These are phyloP conservation scores for Hirudinaria manillensis DNA, from an alignment of 2,888 invertebrate genomes.

Conservation along the genomic window DNA sequence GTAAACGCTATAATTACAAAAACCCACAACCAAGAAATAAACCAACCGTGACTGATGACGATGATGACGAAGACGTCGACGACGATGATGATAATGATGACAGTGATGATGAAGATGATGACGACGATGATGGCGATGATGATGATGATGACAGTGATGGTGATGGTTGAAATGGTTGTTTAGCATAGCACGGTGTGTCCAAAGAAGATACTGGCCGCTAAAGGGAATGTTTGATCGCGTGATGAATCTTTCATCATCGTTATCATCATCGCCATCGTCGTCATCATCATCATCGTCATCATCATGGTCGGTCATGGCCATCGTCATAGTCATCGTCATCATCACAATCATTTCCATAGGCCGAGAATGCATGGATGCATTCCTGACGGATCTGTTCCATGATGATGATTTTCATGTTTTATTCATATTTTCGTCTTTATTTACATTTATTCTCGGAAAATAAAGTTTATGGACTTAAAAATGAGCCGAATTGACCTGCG, in stretches of 20 bases:
- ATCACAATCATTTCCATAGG: conserved; percentile 23
- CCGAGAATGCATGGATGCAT: not conserved
- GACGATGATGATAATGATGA: conserved; percentile 30
- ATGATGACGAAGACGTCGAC: conserved; percentile 20
- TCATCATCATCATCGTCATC: conserved; percentile 33
- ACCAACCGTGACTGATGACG: too few species aligned
- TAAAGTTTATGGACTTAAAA: not conserved
- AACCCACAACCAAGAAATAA: too few species aligned
- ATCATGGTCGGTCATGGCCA: conserved; percentile 1
- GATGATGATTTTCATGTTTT: too few species aligned
- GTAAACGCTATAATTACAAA: too few species aligned
- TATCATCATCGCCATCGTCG: conserved; percentile 32
- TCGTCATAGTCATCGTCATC: conserved; percentile 27
- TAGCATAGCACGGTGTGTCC: too few species aligned
- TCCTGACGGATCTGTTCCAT: too few species aligned
- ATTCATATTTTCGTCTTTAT: too few species aligned
- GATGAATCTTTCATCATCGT: conserved; percentile 20
- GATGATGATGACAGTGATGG: conserved; percentile 29
- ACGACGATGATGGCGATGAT: conserved; percentile 28
- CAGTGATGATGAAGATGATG: conserved; percentile 24
- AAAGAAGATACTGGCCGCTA: too few species aligned
- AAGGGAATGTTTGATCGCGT: not conserved
- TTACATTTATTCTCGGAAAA: too few species aligned
- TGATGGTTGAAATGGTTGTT: too few species aligned
- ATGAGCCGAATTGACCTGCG: too few species aligned